These are phyloP conservation scores for Epinotia ramella DNA, from an alignment of 2,888 invertebrate genomes.

Conservation along the genomic window DNA sequence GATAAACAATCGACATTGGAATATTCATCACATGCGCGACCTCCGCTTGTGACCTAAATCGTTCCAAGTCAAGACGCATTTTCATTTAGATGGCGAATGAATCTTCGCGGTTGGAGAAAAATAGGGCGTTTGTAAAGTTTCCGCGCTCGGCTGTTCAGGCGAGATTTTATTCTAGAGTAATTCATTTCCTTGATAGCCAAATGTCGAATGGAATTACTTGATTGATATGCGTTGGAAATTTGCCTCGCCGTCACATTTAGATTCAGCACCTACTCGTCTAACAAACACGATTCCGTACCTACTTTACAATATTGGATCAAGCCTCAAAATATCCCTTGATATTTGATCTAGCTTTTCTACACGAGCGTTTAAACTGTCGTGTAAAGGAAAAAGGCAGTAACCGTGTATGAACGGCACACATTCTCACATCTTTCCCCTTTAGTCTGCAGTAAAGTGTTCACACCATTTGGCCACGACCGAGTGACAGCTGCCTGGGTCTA, in stretches of 20 bases:
- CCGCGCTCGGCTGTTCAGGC: slow-evolving; percentile 33
- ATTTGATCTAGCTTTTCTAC: slow-evolving; percentile 4
- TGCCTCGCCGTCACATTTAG: slow-evolving; percentile 6
- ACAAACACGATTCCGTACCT: background rate
- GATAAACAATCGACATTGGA: slow-evolving; percentile 44
- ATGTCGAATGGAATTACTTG: slow-evolving; percentile 37
- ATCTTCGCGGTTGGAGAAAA: slow-evolving; percentile 44
- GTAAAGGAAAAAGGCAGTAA: slow-evolving; percentile 5
- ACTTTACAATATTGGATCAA: background rate
- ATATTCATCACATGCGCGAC: slow-evolving; percentile 44
- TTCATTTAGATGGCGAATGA: slow-evolving; percentile 46
- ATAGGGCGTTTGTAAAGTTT: slow-evolving; percentile 44
- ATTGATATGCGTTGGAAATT: slow-evolving; percentile 41
- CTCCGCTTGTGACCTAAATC: slow-evolving; percentile 43
- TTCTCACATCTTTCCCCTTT: slow-evolving; percentile 4
- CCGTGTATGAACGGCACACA: slow-evolving; percentile 2
- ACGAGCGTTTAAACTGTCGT: background rate
- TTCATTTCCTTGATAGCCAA: slow-evolving; percentile 43
- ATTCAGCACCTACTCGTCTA: background rate
- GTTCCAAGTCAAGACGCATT: slow-evolving; percentile 44
- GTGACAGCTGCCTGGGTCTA: slow-evolving; percentile 52
- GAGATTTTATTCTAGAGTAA: slow-evolving; percentile 43
- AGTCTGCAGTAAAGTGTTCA: slow-evolving; percentile 32
- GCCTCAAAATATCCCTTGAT: background rate
- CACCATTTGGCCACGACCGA: slow-evolving; percentile 55